These are phyloP conservation scores for Alosa alosa DNA, from an alignment of 2,113 vertebrate species.

Conservation along the genomic window DNA sequence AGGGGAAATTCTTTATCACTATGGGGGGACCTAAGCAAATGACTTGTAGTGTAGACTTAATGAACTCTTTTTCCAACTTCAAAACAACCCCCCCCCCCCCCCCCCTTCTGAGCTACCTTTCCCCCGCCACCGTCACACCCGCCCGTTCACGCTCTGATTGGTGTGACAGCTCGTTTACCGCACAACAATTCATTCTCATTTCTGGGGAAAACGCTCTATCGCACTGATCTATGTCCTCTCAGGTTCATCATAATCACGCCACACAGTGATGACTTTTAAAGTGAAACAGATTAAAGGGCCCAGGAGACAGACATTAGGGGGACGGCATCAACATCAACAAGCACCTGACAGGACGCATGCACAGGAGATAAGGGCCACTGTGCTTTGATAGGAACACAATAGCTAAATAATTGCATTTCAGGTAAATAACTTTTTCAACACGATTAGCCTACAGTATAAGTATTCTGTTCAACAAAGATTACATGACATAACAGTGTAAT, in stretches of 20 bases:
- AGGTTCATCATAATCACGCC: neutral
- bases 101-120: too few species aligned
- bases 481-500: neutral
- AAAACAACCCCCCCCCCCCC: too few species aligned
- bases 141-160: slow-evolving; percentile 34
- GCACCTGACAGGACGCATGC: neutral
- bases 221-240: neutral
- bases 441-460: too few species aligned
- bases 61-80: too few species aligned
- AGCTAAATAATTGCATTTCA: too few species aligned
- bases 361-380: neutral
- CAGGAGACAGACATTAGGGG: neutral
- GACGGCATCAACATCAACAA: neutral
- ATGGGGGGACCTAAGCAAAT: too few species aligned
- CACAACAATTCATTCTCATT: slow-evolving; percentile 35
- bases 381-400: neutral
- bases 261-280: neutral
- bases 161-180: slow-evolving; percentile 35
- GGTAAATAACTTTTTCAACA: too few species aligned
- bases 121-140: neutral
- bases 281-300: neutral
- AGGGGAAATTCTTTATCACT: too few species aligned
- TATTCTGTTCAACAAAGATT: neutral
- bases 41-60: too few species aligned
- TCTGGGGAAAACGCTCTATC: neutral